A percentile compares a stretch with the other conserved stretches of the same genome.
Conservation (phyloP, 1,140 invertebrate species). For the Diachasmimorpha longicaudata region DNA sequence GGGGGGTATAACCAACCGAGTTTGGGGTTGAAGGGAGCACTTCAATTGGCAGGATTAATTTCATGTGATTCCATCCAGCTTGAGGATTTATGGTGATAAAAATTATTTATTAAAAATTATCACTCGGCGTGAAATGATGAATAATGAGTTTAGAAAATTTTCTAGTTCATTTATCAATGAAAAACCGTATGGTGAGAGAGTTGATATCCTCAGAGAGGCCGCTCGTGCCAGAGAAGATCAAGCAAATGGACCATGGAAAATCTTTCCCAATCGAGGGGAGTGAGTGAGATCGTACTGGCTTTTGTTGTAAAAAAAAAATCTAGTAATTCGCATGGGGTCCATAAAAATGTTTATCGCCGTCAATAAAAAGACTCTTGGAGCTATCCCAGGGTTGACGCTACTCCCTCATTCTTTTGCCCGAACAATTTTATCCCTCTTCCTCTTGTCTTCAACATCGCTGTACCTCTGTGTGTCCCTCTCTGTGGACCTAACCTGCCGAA, state of each 20-base stretch:
- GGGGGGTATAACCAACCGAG: neutral
- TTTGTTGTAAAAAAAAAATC: conserved; percentile 52
- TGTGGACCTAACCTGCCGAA: conserved; percentile 8
- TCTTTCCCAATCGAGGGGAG: neutral
- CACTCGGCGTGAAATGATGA: too few relatives aligned
- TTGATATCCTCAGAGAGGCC: neutral
- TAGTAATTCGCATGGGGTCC: conserved; percentile 56
- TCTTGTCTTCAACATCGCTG: neutral
- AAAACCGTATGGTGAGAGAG: neutral
- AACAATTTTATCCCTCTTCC: neutral
- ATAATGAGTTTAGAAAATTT: too few relatives aligned
- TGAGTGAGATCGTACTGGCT: neutral
- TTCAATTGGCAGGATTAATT: neutral
- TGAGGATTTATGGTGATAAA: too few relatives aligned
- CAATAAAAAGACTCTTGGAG: conserved; percentile 49
- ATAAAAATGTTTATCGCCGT: conserved; percentile 55
- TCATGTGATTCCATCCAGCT: neutral
- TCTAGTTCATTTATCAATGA: too few relatives aligned
- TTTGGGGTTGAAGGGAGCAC: neutral
- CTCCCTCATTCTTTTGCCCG: neutral
- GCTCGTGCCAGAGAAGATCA: neutral
- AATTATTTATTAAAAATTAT: too few relatives aligned
- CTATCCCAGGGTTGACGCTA: neutral
- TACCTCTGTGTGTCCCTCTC: neutral
- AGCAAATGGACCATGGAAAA: neutral